phyloP scores from a whole-genome alignment of 1,140 invertebrate genomes.

The Meloidogyne floridensis region DNA sequence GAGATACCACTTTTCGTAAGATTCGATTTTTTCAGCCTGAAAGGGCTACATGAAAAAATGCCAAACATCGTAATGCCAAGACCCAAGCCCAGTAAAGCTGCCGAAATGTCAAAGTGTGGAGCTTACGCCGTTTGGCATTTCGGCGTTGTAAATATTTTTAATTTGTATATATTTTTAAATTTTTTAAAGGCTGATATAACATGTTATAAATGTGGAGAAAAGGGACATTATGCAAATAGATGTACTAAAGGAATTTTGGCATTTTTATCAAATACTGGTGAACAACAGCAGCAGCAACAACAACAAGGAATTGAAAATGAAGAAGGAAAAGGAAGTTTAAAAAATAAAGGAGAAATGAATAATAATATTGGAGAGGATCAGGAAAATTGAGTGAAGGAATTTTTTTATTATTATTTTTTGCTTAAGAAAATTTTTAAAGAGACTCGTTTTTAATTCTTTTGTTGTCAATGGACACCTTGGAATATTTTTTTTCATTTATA shows the following conservation, averaged over 20 bases:
- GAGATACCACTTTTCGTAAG: no score
- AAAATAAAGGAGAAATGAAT: not conserved
- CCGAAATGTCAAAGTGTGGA: no score
- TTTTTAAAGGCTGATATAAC: slow-evolving; percentile 55
- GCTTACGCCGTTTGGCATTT: no score
- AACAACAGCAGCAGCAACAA: not conserved
- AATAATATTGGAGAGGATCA: not conserved
- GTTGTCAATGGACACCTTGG: not conserved
- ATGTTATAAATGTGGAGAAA: slow-evolving; percentile 80
- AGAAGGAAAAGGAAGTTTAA: not conserved
- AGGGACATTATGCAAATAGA: slow-evolving; percentile 98
- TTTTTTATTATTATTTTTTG: not conserved
- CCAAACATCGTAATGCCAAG: no score
- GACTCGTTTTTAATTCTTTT: not conserved
- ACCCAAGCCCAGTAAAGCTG: no score
- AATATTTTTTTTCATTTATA: not conserved
- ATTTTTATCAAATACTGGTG: slow-evolving; percentile 55
- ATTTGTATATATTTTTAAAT: no score
- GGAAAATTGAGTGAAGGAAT: no score
- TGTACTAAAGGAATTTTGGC: slow-evolving; percentile 78
- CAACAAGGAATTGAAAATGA: slow-evolving; percentile 16
- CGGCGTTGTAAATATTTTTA: no score
- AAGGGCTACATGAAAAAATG: no score
- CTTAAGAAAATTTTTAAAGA: not conserved
- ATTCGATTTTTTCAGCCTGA: no score